Percentiles rank a stretch among this genome's conserved stretches.
Conservation (phyloP, 2,113 vertebrate genomes). For the Cromileptes altivelis region DNA sequence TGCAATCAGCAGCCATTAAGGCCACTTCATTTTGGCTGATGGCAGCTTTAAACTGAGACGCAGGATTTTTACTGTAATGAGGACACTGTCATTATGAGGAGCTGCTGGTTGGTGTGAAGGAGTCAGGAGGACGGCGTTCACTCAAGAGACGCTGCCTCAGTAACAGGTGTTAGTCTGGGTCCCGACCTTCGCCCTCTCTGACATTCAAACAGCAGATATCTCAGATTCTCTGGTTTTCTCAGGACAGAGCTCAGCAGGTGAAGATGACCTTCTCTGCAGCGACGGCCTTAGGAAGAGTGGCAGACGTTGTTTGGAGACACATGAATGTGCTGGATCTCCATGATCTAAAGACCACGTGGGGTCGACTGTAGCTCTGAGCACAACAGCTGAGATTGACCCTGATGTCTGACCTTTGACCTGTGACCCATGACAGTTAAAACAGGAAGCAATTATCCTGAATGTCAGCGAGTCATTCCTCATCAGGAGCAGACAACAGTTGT, state of each 20-base stretch:
- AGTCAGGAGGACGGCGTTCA: constrained; percentile 19
- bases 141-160: constrained; percentile 24
- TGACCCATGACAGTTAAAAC: constrained; percentile 57
- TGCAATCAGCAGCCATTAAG: constrained; percentile 69
- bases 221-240: constrained; percentile 14
- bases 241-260: too few relatives aligned
- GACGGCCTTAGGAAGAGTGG: too few relatives aligned
- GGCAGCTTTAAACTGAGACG: constrained; percentile 61
- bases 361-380: constrained; percentile 15
- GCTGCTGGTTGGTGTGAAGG: constrained; percentile 30
- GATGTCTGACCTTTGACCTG: constrained; percentile 60
- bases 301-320: constrained; percentile 21
- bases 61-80: constrained; percentile 63
- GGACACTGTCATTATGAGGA: constrained; percentile 51
- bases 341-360: constrained; percentile 58
- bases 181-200: constrained; percentile 1
- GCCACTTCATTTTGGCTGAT: constrained; percentile 67
- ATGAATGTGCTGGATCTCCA: constrained; percentile 17
- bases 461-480: constrained; percentile 10
- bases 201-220: constrained; percentile 23
- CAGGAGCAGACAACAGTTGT: constrained; percentile 27
- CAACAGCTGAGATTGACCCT: constrained; percentile 68
- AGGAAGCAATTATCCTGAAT: constrained; percentile 64
- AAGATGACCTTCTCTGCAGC: too few relatives aligned
- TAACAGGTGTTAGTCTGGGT: constrained; percentile 41